Evolutionary conservation across 2,888 invertebrate species (phyloP).

Genomic region (Magallana nippona): DNA sequence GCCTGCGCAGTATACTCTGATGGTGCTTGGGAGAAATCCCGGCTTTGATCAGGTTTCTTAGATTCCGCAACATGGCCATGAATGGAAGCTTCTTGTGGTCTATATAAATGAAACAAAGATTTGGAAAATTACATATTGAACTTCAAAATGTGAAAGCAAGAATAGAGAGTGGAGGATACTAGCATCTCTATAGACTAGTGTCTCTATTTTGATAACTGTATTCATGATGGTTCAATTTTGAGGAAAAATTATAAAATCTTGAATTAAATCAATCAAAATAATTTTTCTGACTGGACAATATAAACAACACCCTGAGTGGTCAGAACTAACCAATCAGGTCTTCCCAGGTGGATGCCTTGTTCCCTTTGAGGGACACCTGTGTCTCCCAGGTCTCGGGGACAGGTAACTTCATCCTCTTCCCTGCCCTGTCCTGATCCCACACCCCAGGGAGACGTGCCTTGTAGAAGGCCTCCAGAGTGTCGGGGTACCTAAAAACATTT

Average conservation of each 20-base stretch:
- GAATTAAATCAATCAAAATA: no score
- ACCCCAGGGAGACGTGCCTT: slow-evolving; percentile 77
- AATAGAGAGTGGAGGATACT: no score
- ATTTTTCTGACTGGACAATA: neutral
- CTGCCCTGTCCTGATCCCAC: slow-evolving; percentile 79
- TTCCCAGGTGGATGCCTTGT: slow-evolving; percentile 81
- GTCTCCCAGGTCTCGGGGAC: slow-evolving; percentile 82
- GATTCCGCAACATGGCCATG: slow-evolving; percentile 81
- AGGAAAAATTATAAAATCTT: no score
- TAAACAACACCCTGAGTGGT: neutral
- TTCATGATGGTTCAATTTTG: neutral
- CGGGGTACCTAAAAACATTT: slow-evolving; percentile 77
- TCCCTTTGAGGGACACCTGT: slow-evolving; percentile 80
- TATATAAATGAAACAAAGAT: slow-evolving; percentile 57
- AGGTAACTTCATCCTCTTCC: slow-evolving; percentile 81
- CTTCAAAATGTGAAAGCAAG: no score
- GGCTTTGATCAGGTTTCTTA: slow-evolving; percentile 80
- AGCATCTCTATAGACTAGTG: no score
- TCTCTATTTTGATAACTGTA: neutral
- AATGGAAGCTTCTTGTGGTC: slow-evolving; percentile 81
- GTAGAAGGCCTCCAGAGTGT: slow-evolving; percentile 77
- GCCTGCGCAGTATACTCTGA: slow-evolving; percentile 75
- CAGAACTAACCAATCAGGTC: slow-evolving; percentile 77
- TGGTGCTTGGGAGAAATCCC: slow-evolving; percentile 80
- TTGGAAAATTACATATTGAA: neutral